Evolutionary conservation across 2,888 invertebrate genomes (phyloP).

Genomic region (Athrips mouffetella): DNA sequence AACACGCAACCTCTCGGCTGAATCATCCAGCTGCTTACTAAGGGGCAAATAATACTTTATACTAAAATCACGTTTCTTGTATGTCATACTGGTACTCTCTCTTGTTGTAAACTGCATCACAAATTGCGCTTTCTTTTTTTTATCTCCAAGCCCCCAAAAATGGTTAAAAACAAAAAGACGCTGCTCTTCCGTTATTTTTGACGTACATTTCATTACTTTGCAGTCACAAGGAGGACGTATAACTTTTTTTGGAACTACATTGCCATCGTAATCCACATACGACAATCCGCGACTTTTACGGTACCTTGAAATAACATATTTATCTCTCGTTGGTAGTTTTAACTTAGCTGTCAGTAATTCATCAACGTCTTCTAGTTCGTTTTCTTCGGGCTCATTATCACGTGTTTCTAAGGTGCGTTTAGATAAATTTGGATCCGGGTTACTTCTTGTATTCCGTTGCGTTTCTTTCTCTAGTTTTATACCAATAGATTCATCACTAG

Average conservation of each 20-base stretch:
- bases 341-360: neutral
- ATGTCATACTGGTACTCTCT: neutral
- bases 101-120: neutral
- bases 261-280: neutral
- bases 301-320: neutral
- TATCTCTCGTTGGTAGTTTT: constrained; percentile 1
- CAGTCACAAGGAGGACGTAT: neutral
- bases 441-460: neutral
- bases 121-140: neutral
- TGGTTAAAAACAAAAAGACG: neutral
- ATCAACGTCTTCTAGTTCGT: neutral
- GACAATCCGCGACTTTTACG: neutral
- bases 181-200: neutral
- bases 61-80: neutral
- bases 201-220: neutral
- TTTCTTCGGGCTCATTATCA: neutral
- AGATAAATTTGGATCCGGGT: neutral
- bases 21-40: neutral
- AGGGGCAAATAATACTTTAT: neutral
- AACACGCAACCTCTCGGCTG: neutral
- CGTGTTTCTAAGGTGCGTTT: neutral
- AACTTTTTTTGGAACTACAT: neutral
- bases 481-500: too few species aligned
- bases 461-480: neutral
- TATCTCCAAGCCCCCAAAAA: neutral